Conservation (phyloP, 2,113 vertebrate genomes). For the Panurus biarmicus region DNA sequence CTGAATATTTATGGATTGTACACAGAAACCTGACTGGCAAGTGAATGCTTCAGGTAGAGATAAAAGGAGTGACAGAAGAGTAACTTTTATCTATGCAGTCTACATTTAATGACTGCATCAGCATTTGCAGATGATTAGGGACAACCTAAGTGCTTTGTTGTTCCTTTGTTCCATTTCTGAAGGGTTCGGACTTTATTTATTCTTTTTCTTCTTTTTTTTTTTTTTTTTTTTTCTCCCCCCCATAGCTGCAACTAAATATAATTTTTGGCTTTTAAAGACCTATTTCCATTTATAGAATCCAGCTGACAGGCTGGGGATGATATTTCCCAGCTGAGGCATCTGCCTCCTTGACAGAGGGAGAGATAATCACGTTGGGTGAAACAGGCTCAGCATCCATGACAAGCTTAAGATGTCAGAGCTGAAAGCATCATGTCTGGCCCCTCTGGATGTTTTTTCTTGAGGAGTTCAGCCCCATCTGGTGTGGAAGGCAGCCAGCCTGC, state of each 20-base stretch:
- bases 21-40: neutral
- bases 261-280: neutral
- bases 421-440: neutral
- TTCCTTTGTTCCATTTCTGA: neutral
- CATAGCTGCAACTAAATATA: slow-evolving; percentile 19
- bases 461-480: neutral
- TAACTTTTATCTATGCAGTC: neutral
- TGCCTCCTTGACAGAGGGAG: slow-evolving; percentile 36
- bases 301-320: slow-evolving; percentile 43
- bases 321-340: slow-evolving; percentile 31
- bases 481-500: neutral
- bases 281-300: slow-evolving; percentile 50
- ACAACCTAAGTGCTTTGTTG: neutral
- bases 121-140: neutral
- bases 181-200: neutral
- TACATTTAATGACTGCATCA: neutral
- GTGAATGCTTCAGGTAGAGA: neutral
- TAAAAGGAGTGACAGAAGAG: slow-evolving; percentile 20
- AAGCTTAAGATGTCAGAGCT: slow-evolving; percentile 17
- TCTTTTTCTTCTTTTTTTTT: neutral
- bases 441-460: neutral
- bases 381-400: neutral
- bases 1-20: neutral
- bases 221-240: neutral
- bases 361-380: slow-evolving; percentile 21